phyloP scores from a whole-genome alignment of 2,797 vertebrate genomes.

The Loriculus beryllinus region DNA sequence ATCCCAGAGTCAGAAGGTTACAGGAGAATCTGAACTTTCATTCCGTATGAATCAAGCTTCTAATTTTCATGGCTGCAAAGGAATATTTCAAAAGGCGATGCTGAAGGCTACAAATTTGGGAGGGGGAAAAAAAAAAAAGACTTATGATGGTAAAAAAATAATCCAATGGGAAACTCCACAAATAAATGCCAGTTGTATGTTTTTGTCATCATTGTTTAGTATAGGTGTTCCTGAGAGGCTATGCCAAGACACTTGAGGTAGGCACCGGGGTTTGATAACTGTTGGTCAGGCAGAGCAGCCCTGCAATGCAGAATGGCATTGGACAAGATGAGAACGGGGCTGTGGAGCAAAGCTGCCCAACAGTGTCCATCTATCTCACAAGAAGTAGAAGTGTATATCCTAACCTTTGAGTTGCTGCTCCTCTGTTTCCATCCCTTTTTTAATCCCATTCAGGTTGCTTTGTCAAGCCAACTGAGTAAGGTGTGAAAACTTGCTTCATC shows the following conservation, averaged over 20 bases:
- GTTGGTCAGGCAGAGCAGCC: fast-evolving
- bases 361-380: neutral
- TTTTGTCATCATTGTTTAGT: neutral
- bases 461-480: neutral
- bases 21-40: neutral
- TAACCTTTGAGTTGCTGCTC: neutral
- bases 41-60: neutral
- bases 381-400: fast-evolving
- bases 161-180: neutral
- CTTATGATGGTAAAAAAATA: fast-evolving
- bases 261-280: fast-evolving
- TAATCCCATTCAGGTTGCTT: neutral
- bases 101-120: neutral
- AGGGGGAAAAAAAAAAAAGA: fast-evolving
- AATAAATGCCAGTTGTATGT: neutral
- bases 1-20: neutral
- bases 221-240: neutral
- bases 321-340: fast-evolving
- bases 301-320: fast-evolving
- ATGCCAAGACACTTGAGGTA: neutral
- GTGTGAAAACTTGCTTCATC: neutral
- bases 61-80: neutral
- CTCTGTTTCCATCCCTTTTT: neutral
- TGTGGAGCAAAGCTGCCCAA: fast-evolving
- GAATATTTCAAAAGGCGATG: neutral